Evolutionary conservation across 2,113 vertebrate species (phyloP).

Genomic region (Aepyceros melampus): DNA sequence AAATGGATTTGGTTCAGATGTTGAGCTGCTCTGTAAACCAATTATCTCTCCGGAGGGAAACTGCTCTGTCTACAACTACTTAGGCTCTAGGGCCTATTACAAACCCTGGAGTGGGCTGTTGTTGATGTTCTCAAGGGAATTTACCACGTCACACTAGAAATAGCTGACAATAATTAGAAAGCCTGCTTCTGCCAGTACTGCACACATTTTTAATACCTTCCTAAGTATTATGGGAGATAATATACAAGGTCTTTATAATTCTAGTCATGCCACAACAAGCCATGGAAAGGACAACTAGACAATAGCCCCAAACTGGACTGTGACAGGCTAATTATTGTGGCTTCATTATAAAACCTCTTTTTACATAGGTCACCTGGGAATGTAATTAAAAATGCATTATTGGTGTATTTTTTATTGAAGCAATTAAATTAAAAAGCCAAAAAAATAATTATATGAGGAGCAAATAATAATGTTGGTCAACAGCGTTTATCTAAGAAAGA

Average conservation of each 20-base stretch:
- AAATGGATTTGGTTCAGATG: conserved; percentile 84
- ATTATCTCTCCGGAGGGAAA: conserved; percentile 88
- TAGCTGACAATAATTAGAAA: conserved; percentile 89
- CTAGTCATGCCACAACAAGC: conserved; percentile 90
- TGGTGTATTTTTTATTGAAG: conserved; percentile 97
- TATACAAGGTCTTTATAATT: conserved; percentile 89
- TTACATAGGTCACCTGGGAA: conserved; percentile 97
- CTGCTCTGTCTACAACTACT: conserved; percentile 86
- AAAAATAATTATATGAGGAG: conserved; percentile 93
- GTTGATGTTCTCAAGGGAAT: conserved; percentile 86
- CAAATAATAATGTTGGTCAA: conserved; percentile 99
- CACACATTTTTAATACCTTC: conserved; percentile 88
- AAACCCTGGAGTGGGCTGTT: conserved; percentile 86
- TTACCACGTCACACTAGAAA: conserved; percentile 87
- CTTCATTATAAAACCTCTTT: conserved; percentile 97
- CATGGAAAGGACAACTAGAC: conserved; percentile 92
- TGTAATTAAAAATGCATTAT: conserved; percentile 99
- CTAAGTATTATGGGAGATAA: conserved; percentile 89
- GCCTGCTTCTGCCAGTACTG: conserved; percentile 85
- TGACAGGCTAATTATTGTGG: conserved; percentile 98
- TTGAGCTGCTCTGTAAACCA: conserved; percentile 88
- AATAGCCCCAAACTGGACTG: conserved; percentile 95
- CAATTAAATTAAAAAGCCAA: conserved; percentile 98
- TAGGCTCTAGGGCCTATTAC: conserved; percentile 89
- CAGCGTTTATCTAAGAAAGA: conserved; percentile 92